Evolutionary conservation across 2,888 invertebrate genomes (phyloP).

Genomic region (Capitulum mitella): DNA sequence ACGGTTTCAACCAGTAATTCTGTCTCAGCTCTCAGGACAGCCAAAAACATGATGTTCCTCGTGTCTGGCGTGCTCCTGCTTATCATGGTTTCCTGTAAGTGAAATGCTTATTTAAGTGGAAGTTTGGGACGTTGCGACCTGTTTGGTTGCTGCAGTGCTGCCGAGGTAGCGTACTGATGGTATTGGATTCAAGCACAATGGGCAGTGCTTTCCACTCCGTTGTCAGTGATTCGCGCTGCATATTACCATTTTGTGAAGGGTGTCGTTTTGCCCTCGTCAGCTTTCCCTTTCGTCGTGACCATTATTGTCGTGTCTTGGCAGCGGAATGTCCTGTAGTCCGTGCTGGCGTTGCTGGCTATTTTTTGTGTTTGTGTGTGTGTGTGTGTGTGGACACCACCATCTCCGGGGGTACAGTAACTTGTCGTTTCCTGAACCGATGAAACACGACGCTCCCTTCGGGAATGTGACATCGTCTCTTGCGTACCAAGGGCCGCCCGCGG

Average conservation of each 20-base stretch:
- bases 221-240: background rate
- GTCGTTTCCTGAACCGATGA: too few relatives aligned
- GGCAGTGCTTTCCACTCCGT: background rate
- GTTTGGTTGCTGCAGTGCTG: too few relatives aligned
- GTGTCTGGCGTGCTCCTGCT: background rate
- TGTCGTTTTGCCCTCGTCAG: background rate
- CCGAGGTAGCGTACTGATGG: too few relatives aligned
- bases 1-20: background rate
- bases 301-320: too few relatives aligned
- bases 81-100: background rate
- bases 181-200: background rate
- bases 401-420: too few relatives aligned
- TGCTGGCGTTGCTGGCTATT: background rate
- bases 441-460: too few relatives aligned
- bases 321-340: too few relatives aligned
- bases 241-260: background rate
- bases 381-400: background rate
- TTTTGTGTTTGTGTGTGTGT: background rate
- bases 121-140: background rate
- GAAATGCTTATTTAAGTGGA: background rate
- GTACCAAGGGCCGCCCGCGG: too few relatives aligned
- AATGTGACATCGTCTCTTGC: background rate
- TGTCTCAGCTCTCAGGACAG: too few relatives aligned
- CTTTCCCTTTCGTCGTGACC: too few relatives aligned
- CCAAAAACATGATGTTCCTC: background rate